Base-by-base conservation (phyloP, 1,140 invertebrate genomes). In the Drepana arcuata region DNA sequence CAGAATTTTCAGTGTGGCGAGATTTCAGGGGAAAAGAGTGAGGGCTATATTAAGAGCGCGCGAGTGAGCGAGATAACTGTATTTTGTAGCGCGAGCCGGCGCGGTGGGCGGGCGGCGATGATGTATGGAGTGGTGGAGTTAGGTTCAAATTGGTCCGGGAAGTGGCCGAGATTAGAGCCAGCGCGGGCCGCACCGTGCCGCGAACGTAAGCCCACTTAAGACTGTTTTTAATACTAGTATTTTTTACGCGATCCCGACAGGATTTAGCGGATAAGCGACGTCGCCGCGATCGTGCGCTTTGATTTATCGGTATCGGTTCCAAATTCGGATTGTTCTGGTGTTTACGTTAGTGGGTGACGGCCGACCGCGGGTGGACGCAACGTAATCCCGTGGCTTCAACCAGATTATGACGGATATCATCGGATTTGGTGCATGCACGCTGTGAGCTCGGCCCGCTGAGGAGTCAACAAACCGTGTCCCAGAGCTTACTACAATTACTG, bases 61-160 rank as follows among this genome's bases (percentile, higher is more conserved):
- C n/a, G n/a, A n/a, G n/a, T n/a, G n/a, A n/a, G 54, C 1, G 68
- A 51, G 77, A 75, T 42, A 44, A 42, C 16, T 35, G 34, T 56
- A 63, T 37, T 39, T 35, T 52, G 41, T 27, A 41, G 62, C 52
- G 52, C 27, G 15, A 21, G 16, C 16, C 32, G 59, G 52, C 61
- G 66, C 68, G 63, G 65, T 72, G 69, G 74, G 65, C 67, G 75
- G 68, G 74, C 68, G 63, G 65, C 67, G 84, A 86, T 87, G 86
- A 88, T 87, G 86, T 87, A 88, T 87, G 87, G 86, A 87, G 85
- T 86, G 83, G 82, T 82, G 85, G 86, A 88, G 85, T 87, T 87
- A 88, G 84, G 83, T 84, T 87, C 86, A 87, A 87, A 87, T 86
- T 86, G 86, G 83, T 86, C 72, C 85, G 86, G 86, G 85, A 88